Base-by-base conservation (phyloP, 2,113 vertebrate species). In the Tachysurus fulvidraco region DNA sequence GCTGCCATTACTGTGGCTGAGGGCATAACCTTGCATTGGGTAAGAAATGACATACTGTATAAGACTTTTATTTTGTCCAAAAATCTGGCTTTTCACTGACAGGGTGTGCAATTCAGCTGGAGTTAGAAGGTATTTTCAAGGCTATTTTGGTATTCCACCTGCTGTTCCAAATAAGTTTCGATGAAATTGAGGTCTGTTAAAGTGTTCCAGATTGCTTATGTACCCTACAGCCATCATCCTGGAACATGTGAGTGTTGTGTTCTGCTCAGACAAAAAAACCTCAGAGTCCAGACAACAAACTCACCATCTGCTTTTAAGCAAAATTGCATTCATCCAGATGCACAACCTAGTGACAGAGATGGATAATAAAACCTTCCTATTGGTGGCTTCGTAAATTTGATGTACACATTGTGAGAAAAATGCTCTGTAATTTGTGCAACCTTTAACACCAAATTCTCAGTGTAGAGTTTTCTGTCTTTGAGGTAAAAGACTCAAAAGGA, bases 71-170 rank as follows among this genome's bases (percentile, higher is more conserved):
- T 76, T 79, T 57, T 57, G 28, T 79, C 28, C 54, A 36, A 54
- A 54, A 59, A 79, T 16, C 54, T 36, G 54, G 77, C 77, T 79
- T 79, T 30, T 54, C 77, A 21, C 54, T 79, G 77, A 79, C 77
- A 79, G 28, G 52, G 10, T 79, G 77, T 57, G 54, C 77, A 57
- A 79, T 79, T 79, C 28, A 57, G 28, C 54, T 5, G 19, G 77
- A 57, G 77, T 55, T 78, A 28, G n/a, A 78, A 55, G 14, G 77
- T 57, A 79, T 79, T 57, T 79, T 79, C 77, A 79, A 36, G 54
- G 77, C 77, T 79, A 79, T 79, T 79, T 55, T 57, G 54, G 77
- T 59, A 57, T 57, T 79, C 52, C 54, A 79, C 77, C 77, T 79
- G 77, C 77, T 79, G 77, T 79, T 79, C 28, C 17, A 79, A 57